Evolutionary conservation across 2,113 vertebrate species (phyloP).

Genomic region (Vicugna pacos): DNA sequence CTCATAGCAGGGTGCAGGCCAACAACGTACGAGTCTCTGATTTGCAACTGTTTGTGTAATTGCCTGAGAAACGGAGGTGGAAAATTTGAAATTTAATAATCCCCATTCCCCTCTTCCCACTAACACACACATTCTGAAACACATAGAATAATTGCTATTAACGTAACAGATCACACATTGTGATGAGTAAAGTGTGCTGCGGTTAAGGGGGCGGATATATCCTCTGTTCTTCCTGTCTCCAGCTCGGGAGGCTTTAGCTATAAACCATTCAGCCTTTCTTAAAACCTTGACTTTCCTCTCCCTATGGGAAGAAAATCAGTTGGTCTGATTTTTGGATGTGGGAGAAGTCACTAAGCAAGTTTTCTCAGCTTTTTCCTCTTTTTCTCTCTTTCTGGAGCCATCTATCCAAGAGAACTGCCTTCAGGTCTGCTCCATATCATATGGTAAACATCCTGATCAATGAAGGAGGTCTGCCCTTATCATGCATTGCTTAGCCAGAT

Average conservation of each 20-base stretch:
- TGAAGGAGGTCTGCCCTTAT: background rate
- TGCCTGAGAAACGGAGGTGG: constrained; percentile 26
- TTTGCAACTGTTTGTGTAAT: background rate
- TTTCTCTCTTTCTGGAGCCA: background rate
- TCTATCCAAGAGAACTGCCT: background rate
- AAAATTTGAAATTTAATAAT: constrained; percentile 35
- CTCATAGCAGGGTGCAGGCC: background rate
- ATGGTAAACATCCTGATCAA: background rate
- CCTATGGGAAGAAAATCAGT: background rate
- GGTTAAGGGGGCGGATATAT: too few species aligned
- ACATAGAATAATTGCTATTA: background rate
- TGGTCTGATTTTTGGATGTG: background rate
- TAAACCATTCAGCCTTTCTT: background rate
- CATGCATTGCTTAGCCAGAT: accelerated
- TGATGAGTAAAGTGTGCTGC: background rate
- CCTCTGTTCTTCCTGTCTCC: background rate
- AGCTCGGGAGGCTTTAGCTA: background rate
- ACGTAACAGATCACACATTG: background rate
- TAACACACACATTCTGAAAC: constrained; percentile 15
- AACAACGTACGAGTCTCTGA: background rate
- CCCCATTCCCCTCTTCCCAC: background rate
- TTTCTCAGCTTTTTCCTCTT: background rate
- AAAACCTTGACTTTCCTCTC: background rate
- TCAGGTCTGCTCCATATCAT: background rate
- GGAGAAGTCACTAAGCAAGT: background rate